Conservation (phyloP, 2,797 vertebrate genomes). For the Coregonus suidteri region DNA sequence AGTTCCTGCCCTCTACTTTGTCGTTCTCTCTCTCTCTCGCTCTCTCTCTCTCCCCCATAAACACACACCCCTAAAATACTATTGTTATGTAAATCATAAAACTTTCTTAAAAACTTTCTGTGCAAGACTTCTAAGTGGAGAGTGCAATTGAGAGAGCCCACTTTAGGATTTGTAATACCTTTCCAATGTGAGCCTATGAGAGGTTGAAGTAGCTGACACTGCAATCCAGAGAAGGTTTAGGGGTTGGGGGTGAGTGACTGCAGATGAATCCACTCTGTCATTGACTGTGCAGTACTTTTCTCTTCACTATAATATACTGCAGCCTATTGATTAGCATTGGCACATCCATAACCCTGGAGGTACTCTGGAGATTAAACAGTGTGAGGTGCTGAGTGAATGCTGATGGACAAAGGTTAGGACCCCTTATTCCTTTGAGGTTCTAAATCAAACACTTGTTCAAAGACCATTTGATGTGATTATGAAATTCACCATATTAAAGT, state of each 20-base stretch:
- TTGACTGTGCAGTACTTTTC: constrained; percentile 37
- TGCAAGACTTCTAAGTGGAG: background rate
- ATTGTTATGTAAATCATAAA: background rate
- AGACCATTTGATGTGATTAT: constrained; percentile 16
- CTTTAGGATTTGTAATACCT: background rate
- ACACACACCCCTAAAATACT: background rate
- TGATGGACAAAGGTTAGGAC: constrained; percentile 45
- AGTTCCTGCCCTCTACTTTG: background rate
- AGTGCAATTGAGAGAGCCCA: background rate
- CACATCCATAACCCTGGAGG: constrained; percentile 56
- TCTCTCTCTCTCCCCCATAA: background rate
- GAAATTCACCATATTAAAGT: constrained; percentile 1
- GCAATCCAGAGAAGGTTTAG: constrained; percentile 33
- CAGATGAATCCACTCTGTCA: constrained; percentile 52
- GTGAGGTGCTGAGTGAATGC: constrained; percentile 36
- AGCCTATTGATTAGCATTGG: constrained; percentile 57
- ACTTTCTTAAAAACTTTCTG: background rate
- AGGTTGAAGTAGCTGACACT: constrained; percentile 55
- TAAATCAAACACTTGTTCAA: constrained; percentile 37
- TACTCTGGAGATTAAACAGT: constrained; percentile 46
- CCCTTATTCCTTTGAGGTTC: constrained; percentile 48
- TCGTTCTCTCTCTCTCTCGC: background rate
- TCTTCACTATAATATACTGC: constrained; percentile 57
- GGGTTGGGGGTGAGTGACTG: constrained; percentile 43
- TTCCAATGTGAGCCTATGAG: background rate